Base-by-base conservation (phyloP, 2,797 vertebrate genomes). In the Sebastes elongatus region DNA sequence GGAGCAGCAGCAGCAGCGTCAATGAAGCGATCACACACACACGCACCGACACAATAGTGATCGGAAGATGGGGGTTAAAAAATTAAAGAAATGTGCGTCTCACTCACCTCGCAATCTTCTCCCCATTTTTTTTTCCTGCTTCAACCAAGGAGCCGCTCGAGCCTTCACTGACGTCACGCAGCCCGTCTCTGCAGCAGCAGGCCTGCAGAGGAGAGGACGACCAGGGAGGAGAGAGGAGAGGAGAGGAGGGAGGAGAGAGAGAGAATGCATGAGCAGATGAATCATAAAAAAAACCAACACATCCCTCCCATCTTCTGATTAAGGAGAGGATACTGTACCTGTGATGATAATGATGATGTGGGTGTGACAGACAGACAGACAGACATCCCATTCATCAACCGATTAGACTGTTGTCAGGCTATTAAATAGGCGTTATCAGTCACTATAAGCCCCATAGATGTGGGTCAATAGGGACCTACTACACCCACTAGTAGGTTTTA, bases 121-220 rank as follows among this genome's bases (percentile, higher is more conserved):
- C 89, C 93, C 91, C 95, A 94, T 94, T 95, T 94, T 90, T 33
- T 95, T 27, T 77, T 81, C 85, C 90, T 87, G 87, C 93, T 91
- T 87, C 86, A 88, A 93, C 92, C 89, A 81, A 94, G 92, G 92
- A 95, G 86, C 94, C 90, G 95, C 94, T 95, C 91, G 88, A 92
- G 92, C 93, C 87, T 84, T 91, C 90, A 56, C 84, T 96, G 96
- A 96, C 96, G 96, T 96, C 96, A 96, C 95, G 87, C 91, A 91
- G 92, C 94, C 90, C 86, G 88, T 89, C 94, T 95, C 95, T 96
- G 96, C 96, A 94, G 95, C 94, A 80, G 91, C 84, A 82, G 91
- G 93, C 91, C 91, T 92, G 95, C 93, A 93, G 90, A 90, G 90
- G 90, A 93, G 90, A 90, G 90, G 90, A 93, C 69, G 88, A 80